phyloP scores from a whole-genome alignment of 2,113 vertebrate species.

The Apodemus speciosus region DNA sequence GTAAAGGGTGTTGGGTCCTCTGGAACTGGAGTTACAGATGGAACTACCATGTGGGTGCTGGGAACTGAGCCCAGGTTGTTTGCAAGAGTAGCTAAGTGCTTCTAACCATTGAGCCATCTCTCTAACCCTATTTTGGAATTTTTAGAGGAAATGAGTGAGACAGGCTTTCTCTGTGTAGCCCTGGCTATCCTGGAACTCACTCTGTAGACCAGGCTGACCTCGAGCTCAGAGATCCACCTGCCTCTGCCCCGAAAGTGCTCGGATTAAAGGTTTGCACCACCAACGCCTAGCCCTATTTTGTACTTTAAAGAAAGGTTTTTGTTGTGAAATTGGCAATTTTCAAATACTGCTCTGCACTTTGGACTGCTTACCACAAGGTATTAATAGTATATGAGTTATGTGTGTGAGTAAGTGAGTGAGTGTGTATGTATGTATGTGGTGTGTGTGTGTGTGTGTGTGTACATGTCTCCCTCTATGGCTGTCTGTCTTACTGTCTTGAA shows the following conservation, averaged over 20 bases:
- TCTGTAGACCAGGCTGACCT: no score
- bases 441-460: background rate
- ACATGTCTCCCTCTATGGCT: no score
- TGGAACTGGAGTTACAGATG: background rate
- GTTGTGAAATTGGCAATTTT: slow-evolving; percentile 46
- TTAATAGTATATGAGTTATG: background rate
- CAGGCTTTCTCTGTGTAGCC: background rate
- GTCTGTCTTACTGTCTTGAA: background rate
- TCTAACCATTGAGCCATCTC: no score
- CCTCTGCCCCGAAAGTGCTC: no score
- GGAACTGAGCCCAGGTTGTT: background rate
- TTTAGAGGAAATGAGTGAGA: background rate
- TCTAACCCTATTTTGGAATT: background rate
- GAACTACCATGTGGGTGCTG: background rate
- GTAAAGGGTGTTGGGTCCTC: background rate
- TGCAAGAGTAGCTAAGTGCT: background rate
- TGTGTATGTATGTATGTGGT: background rate
- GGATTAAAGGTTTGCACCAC: background rate
- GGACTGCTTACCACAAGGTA: slow-evolving; percentile 42
- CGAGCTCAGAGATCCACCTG: no score
- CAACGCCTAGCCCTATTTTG: background rate
- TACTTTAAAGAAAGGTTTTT: background rate
- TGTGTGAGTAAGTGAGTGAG: background rate
- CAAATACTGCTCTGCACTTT: slow-evolving; percentile 46
- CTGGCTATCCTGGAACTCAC: background rate